Percentiles rank a stretch among this genome's conserved stretches.
Evolutionary conservation across 2,113 vertebrate genomes (phyloP).

Genomic region (Campylomormyrus numenius): DNA sequence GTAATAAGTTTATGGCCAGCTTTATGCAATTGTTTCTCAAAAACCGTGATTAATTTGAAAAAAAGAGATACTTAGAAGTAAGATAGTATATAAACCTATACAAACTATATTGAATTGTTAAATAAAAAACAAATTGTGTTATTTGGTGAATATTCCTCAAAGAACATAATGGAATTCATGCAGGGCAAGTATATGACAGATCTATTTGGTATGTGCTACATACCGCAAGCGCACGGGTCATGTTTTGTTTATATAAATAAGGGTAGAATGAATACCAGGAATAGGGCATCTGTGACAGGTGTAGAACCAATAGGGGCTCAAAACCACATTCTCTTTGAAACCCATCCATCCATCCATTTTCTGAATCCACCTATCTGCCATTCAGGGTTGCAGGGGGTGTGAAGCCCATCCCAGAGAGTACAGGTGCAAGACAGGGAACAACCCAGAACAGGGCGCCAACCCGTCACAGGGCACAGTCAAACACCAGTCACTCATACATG

Average conservation of each 20-base stretch:
- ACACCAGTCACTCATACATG: too few species aligned
- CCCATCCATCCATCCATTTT: too few species aligned
- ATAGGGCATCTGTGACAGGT: neutral
- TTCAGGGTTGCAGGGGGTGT: too few species aligned
- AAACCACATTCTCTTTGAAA: neutral
- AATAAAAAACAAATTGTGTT: neutral
- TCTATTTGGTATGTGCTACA: neutral
- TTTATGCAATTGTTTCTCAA: neutral
- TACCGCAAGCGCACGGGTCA: neutral
- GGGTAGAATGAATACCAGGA: neutral
- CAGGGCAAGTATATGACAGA: neutral
- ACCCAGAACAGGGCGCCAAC: too few species aligned
- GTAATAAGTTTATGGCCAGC: neutral
- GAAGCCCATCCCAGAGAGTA: too few species aligned
- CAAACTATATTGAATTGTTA: neutral
- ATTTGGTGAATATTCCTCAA: neutral
- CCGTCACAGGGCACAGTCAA: too few species aligned
- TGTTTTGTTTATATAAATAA: neutral
- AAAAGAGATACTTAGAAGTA: neutral
- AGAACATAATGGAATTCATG: neutral
- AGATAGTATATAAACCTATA: neutral
- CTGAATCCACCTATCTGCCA: too few species aligned
- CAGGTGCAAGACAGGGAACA: too few species aligned
- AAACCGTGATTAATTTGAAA: neutral
- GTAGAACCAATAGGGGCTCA: neutral